A percentile compares a stretch with the other conserved stretches of the same genome.
Evolutionary conservation across 2,113 vertebrate genomes (phyloP).

Genomic region (rabbit (Oryctolagus cuniculus)): mOryCun1.1 NC_091434.1:106542501-106543000

Average conservation of each 20-base stretch:
- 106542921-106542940: not conserved
- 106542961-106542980: conserved; percentile 30
- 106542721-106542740: not conserved
- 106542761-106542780: not conserved
- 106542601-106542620: not conserved
- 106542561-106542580: not conserved
- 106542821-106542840: not conserved
- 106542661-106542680: not conserved
- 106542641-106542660: not conserved
- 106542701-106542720: not conserved
- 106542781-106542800: not conserved
- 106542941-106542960: not conserved
- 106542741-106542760: not conserved
- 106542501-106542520: not conserved
- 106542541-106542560: not conserved
- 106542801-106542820: not conserved
- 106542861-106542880: not conserved
- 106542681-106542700: not conserved
- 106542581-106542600: not conserved
- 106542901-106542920: conserved; percentile 11
- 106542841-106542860: not conserved
- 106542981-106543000: conserved; percentile 45
- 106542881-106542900: not conserved
- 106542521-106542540: not conserved
- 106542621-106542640: not conserved